A percentile compares a stretch with the other conserved stretches of the same genome.
These are phyloP conservation scores for Isichthys henryi DNA, from an alignment of 2,113 vertebrate genomes.

Conservation along the genomic window DNA sequence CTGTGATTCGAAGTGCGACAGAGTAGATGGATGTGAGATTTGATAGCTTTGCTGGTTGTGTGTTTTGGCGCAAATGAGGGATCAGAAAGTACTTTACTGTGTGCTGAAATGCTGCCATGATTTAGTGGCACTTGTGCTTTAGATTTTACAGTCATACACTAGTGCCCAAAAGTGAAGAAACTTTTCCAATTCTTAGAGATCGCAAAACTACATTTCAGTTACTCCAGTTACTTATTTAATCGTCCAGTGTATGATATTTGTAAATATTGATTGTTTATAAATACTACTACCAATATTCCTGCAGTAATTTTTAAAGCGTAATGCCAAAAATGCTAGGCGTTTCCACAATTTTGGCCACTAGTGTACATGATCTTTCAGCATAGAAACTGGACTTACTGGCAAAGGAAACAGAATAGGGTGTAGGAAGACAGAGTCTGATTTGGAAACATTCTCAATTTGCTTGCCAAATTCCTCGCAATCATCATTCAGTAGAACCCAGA, in stretches of 20 bases:
- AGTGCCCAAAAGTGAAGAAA: not conserved
- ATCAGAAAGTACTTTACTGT: not conserved
- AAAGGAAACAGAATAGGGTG: not conserved
- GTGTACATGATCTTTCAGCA: not conserved
- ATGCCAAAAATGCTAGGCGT: not conserved
- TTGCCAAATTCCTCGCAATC: not conserved
- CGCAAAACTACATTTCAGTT: not conserved
- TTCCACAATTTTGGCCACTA: not conserved
- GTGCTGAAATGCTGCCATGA: not conserved
- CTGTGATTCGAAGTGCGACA: not conserved
- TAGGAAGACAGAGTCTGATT: not conserved
- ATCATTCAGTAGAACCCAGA: not conserved
- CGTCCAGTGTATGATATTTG: not conserved
- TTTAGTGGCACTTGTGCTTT: not conserved
- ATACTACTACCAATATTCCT: not conserved
- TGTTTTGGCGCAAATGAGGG: not conserved
- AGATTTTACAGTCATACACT: not conserved
- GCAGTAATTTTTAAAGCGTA: not conserved
- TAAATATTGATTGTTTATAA: not conserved
- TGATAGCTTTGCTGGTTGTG: not conserved
- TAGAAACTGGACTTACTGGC: not conserved
- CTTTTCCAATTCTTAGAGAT: not conserved
- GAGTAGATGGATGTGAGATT: not conserved
- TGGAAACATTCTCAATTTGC: not conserved
- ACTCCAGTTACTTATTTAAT: not conserved